Base-by-base conservation (phyloP, 35 echinoderm and acorn worm genomes). In the Ptychodera flava region DNA sequence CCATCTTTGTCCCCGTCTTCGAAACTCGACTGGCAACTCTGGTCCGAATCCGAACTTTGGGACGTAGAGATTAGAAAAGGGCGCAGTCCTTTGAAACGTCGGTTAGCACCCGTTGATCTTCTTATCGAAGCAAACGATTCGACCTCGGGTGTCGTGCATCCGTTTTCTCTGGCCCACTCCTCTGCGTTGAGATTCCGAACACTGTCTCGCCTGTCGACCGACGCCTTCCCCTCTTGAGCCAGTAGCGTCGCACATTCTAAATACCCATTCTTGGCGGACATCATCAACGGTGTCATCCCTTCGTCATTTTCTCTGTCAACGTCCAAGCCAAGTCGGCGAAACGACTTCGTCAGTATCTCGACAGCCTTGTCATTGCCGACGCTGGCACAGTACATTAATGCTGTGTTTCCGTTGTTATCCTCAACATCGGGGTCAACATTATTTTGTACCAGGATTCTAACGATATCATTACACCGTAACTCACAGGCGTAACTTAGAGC, bases 351-450 rank as follows among this genome's bases (percentile, higher is more conserved):
- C 14, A 99, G 77, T 28, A 94, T 94, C 45, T 86, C 82, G 30
- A 93, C 92, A 0, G 89, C 96, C 2, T 80, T 80, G 0, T 82
- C 85, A 76, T 99, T 99, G 32, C 87, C 90, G 30, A 83, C 36
- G 82, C 64, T 85, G 32, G 92, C 88, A 76, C 92, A 92, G 29
- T 94, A 94, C 77, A 86, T 82, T 12, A 94, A 79, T 0, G 93
- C 90, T 32, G 93, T 92, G 76, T 99, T 99, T 0, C 96, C 93
- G 86, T 88, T 92, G 34, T 99, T 99, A 31, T 99, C 93, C 36
- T 88, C 90, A 27, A 99, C 78, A 82, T 99, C 90, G 0, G 96
- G 93, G 79, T 99, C 96, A 0, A 99, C 92, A 78, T 99, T 99
- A 76, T 92, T 99, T 53, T 99, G 90, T 0, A 99, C 90, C 1